Evolutionary conservation across 2,797 vertebrate species (phyloP), one percentile per base, ranked within the genome.

Genomic region (Paramormyrops hopkinsi): DNA sequence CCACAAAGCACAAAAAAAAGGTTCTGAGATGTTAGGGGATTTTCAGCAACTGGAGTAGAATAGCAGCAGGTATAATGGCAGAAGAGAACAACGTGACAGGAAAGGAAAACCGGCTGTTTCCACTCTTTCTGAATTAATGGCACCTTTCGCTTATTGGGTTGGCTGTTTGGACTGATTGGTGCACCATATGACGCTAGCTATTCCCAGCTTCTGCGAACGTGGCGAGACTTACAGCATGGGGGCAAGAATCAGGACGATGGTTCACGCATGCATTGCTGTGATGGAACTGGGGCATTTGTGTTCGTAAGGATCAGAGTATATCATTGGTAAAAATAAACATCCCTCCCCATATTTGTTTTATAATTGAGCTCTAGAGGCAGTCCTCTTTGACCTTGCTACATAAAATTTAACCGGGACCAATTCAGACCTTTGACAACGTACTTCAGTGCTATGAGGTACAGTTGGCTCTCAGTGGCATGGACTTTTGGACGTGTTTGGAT

Each of bases 371-470:
- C 89, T 90, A 88, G 62, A 91, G 90, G 88, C 90, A 90, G 90
- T 91, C 86, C 90, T 90, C 88, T 87, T n/a, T 92, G 92, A 91
- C 93, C 92, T 92, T 92, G 90, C 88, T 53, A 25, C 88, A 89
- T 88, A 65, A 22, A 76, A 92, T 91, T n/a, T 93, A 90, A 91
- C 92, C 73, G 53, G 82, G 84, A 90, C 50, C 90, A 76, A 29
- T 82, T 90, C 87, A 90, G 73, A 91, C 89, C 89, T 84, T 22
- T 22, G 8, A 84, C 46, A 11, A 84, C 0, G n/a, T 12, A n/a
- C 17, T 41, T 79, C 73, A 44, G 17, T 14, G 17, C 73, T 88
- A 48, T 48, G 88, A 82, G 84, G 46, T 44, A 22, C 82, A 4
- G 82, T 48, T 9, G 8, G 9, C 46, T 48, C 41, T 50, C 82